Conservation (phyloP, 1,140 invertebrate genomes). For the Drusus annulatus region DNA sequence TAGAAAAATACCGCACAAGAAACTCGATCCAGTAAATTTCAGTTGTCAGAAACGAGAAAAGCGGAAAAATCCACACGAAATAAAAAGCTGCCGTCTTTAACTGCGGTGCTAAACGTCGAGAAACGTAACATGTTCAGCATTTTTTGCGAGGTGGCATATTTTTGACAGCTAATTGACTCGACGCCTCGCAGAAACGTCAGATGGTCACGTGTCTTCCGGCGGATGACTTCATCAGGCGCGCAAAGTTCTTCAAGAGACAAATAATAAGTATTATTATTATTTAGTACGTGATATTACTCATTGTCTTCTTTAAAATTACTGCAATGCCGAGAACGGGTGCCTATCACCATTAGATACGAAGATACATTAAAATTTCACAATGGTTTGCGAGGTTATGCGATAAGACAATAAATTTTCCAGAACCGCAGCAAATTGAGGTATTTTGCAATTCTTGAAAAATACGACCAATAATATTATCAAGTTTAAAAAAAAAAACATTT, state of each 20-base stretch:
- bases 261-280: conserved; percentile 1
- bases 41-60: neutral
- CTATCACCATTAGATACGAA: neutral
- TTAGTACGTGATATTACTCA: conserved; percentile 21
- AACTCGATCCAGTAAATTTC: neutral
- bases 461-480: no score
- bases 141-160: neutral
- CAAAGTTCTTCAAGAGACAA: neutral
- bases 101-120: neutral
- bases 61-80: neutral
- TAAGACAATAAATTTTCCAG: neutral
- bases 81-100: neutral
- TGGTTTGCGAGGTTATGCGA: neutral
- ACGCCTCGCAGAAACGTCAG: conserved; percentile 34
- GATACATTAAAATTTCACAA: no score
- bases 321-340: neutral
- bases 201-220: conserved; percentile 44
- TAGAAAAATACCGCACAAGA: neutral
- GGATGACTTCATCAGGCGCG: conserved; percentile 44
- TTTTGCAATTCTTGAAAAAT: no score
- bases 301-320: conserved; percentile 31
- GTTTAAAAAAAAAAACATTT: no score
- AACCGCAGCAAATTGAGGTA: neutral
- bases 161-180: no score
- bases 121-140: no score